These are phyloP conservation scores for Lontra canadensis DNA, from an alignment of 2,113 vertebrate genomes.

Conservation along the genomic window DNA sequence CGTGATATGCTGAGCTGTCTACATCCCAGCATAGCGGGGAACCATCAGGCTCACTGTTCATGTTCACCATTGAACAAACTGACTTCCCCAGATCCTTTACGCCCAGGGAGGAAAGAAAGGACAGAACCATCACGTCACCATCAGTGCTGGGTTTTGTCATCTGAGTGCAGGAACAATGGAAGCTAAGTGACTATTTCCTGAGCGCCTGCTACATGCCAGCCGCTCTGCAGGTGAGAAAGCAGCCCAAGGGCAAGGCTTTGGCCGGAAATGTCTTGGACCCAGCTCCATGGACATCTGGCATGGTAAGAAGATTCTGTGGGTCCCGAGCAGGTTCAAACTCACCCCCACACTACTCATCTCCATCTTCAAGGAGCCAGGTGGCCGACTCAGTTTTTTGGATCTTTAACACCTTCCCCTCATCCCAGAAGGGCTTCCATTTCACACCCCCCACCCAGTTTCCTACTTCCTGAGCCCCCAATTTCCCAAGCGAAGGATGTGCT, in stretches of 20 bases:
- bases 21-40: fast-evolving
- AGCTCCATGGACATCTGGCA: neutral
- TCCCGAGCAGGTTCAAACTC: neutral
- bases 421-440: neutral
- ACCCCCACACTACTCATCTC: fast-evolving
- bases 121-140: neutral
- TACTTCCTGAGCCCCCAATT: neutral
- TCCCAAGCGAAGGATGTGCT: neutral
- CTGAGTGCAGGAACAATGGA: fast-evolving
- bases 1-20: neutral
- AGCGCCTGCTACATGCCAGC: neutral
- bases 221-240: neutral
- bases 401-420: neutral
- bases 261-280: neutral
- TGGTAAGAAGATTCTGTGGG: neutral
- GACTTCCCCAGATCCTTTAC: neutral
- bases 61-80: neutral
- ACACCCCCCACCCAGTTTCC: neutral
- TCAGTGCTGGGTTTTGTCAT: neutral
- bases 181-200: too few species aligned
- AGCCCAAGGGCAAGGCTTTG: fast-evolving
- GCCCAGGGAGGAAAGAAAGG: neutral
- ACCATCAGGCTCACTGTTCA: neutral
- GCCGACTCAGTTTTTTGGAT: neutral
- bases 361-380: neutral